These are phyloP conservation scores for Malacosoma neustria DNA, from an alignment of 2,888 invertebrate species.

Conservation along the genomic window DNA sequence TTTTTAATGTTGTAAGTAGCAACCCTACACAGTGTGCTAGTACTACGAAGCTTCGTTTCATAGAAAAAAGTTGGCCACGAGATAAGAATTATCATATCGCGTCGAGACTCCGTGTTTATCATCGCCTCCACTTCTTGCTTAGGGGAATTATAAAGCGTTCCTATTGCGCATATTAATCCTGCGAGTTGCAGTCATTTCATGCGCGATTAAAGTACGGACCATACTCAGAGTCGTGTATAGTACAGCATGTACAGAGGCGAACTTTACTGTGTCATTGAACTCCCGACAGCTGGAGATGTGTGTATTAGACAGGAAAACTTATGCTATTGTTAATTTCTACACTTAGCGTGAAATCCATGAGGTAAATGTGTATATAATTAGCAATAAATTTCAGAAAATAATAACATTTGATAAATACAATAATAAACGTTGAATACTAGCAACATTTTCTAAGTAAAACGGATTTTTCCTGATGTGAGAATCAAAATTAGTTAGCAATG, in stretches of 20 bases:
- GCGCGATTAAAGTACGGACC: not conserved
- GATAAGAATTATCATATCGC: conserved; percentile 51
- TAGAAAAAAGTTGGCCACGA: conserved; percentile 44
- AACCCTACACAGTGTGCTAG: conserved; percentile 3
- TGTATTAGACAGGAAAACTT: too few species aligned
- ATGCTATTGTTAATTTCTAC: too few species aligned
- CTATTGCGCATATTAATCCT: not conserved
- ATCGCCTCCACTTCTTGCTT: conserved; percentile 13
- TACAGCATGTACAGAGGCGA: not conserved
- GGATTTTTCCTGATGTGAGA: too few species aligned
- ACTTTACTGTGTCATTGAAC: conserved; percentile 1
- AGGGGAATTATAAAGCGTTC: conserved; percentile 4
- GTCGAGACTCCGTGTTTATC: conserved; percentile 26
- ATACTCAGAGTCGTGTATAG: not conserved
- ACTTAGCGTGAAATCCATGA: too few species aligned
- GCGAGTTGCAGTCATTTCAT: not conserved
- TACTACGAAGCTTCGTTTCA: conserved; percentile 21
- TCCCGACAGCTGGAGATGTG: not conserved
- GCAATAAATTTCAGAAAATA: too few species aligned
- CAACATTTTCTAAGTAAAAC: too few species aligned
- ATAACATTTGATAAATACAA: too few species aligned
- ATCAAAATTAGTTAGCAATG: too few species aligned
- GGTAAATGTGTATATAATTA: too few species aligned
- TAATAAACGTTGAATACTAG: too few species aligned
- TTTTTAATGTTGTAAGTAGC: too few species aligned